Evolutionary conservation across 2,888 invertebrate genomes (phyloP), one percentile per base, ranked within the genome.

Genomic region (Heliconius ismenius): DNA sequence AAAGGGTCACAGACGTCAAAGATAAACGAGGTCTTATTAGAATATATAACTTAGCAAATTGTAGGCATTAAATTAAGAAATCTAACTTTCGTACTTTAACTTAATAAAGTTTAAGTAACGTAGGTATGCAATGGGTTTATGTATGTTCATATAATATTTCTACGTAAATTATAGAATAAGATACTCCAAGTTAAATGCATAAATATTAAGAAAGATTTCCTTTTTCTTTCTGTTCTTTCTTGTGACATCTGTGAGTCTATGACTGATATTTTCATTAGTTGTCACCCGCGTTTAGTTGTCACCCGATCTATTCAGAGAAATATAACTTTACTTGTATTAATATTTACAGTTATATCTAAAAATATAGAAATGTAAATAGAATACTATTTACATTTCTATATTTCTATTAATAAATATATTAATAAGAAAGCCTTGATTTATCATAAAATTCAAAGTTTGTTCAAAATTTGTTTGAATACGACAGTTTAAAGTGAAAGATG

Each of bases 1-100:
- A 90, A 91, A 89, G 89, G 91, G 89, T 87, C 88, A 82, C 85
- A 86, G 83, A 88, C 86, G 87, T 91, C 91, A 91, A 91, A 91
- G 89, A 90, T 91, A 89, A 91, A 90, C 87, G 88, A 87, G 83
- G 85, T 88, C 85, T 86, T 89, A 89, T 91, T 89, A 87, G 86
- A 88, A 89, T 85, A 87, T 87, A 85, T 83, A 83, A 82, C 83
- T 82, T 36, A 81, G 78, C 78, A 79, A 81, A 80, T 81, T 79
- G 72, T 74, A 69, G 28, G 63, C 72, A 76, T 62, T 75, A 73
- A 72, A 76, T 36, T 21, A 63, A 78, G 43, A 79, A 74, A 28
- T 39, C 49, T 74, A 70, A 26, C 28, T 67, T 39, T 39, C 65
- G 13, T 39, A 67, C 6, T n/a, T 32, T 65, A 36, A 65, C 39